Base-by-base conservation (phyloP, 2,888 invertebrate species). In the Mesorhabditis belari region DNA sequence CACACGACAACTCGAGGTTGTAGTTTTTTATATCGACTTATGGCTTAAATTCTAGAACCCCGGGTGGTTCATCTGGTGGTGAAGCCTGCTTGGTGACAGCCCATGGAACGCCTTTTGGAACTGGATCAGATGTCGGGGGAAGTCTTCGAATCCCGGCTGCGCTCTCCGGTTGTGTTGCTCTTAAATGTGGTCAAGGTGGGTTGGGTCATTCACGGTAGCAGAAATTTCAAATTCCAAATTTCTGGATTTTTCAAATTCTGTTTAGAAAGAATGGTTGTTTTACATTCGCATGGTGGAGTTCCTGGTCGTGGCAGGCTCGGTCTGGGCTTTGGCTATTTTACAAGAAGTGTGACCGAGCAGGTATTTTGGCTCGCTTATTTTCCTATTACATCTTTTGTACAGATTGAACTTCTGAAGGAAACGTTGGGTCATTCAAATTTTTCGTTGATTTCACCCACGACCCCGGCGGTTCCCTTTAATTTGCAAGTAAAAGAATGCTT, bases 51-150 rank as follows among this genome's bases (percentile, higher is more conserved):
- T 66, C 12, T 56, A 66, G 77, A 12, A 73, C 75, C 3, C 82
- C 83, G 0, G 84, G 85, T 4, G 85, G 85, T 2, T 84, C 84
- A 2, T 82, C 82, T 0, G 83, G 84, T 3, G 85, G 83, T 5
- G 82, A 83, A 67, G 84, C 77, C 2, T 82, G 83, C 9, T 74
- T 85, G 5, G 71, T 84, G 27, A 82, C 81, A 1, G 80, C 80
- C 4, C 82, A 82, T 9, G 85, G 83, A 0, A 81, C 83, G 1
- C 67, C 83, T 2, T 71, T 85, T 27, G 84, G 84, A 9, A 78
- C 82, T n/a, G 84, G 83, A 12, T 80, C 80, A 27, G 85, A 85
- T 67, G 77, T 84, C 29, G 84, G 82, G 5, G 85, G 85, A 35
- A 83, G 83, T 70, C 73, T 84, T 17, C 75, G 85, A 3, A 82